Conservation (phyloP, 1,140 invertebrate species). For the Paracyclopina nana region DNA sequence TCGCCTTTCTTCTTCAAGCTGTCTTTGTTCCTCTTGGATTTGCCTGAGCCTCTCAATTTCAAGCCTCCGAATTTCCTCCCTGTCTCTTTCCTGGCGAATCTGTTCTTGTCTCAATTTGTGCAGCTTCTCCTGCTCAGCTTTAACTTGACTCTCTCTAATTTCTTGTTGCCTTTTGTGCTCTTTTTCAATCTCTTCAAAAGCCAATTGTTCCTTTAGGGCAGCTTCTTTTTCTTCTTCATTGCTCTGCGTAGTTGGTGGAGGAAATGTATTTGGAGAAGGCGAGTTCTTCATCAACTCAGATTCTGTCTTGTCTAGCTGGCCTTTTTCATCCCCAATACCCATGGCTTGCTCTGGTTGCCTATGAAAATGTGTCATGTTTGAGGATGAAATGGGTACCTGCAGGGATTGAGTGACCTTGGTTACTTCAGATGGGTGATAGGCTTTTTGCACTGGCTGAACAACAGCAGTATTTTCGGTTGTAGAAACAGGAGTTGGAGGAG, state of each 20-base stretch:
- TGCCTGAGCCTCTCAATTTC: conserved; percentile 14
- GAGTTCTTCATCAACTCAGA: no score
- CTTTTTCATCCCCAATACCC: neutral
- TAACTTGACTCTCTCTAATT: conserved; percentile 11
- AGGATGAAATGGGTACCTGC: no score
- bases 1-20: conserved; percentile 8
- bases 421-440: neutral
- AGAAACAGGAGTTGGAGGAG: no score
- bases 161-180: conserved; percentile 14
- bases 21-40: conserved; percentile 14
- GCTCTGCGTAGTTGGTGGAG: neutral
- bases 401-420: neutral
- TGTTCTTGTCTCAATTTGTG: conserved; percentile 13
- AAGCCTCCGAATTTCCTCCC: conserved; percentile 16
- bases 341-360: neutral
- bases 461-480: neutral
- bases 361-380: no score
- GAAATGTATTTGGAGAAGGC: neutral
- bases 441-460: neutral
- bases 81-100: conserved; percentile 12
- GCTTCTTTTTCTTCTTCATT: neutral
- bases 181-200: neutral
- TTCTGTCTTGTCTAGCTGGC: no score
- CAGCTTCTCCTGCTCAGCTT: conserved; percentile 14
- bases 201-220: neutral